Base-by-base conservation (phyloP, 2,797 vertebrate species). In the Austrolebias charrua region DNA sequence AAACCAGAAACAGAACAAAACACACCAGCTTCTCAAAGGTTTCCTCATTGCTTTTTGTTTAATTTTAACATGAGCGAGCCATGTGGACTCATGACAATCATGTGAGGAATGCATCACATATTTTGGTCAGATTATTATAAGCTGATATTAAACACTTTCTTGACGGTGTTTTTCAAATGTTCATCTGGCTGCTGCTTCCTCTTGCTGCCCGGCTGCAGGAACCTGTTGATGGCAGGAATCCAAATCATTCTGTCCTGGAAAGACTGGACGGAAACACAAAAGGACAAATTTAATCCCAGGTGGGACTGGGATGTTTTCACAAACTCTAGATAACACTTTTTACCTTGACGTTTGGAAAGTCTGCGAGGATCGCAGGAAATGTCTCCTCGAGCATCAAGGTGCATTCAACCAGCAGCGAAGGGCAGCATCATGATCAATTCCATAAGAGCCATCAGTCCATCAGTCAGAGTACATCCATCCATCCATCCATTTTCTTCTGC, bases 131-230 rank as follows among this genome's bases (percentile, higher is more conserved):
- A 5, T 76, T 3, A 71, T 10, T 14, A 19, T 0, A 52, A 0
- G 5, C 74, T 60, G 0, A 84, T 0, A 0, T 71, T 24, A 2
- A 96, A 88, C 44, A 94, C 78, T 6, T 73, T 79, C 19, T 43
- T 69, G 18, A 89, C 75, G 0, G 71, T 88, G 3, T 83, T 61
- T 0, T 82, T 0, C 0, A 90, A 94, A 0, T 6, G 57, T 0
- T 88, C 85, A 74, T 93, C 91, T 0, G 83, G 52, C 5, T 35
- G 89, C 0, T 74, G 78, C 75, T 94, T 95, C 66, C 92, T 94
- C 73, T 93, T 90, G 81, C 96, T 96, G 51, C 94, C 94, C 2
- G 94, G 94, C 78, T 94, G 82, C 67, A 97, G 81, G 80, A 96
- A 98, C 73, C 84, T 91, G 44, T 79, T 82, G 79, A 98, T 91